Conservation (phyloP, 1,140 invertebrate genomes). For the Chironomus tepperi region DNA sequence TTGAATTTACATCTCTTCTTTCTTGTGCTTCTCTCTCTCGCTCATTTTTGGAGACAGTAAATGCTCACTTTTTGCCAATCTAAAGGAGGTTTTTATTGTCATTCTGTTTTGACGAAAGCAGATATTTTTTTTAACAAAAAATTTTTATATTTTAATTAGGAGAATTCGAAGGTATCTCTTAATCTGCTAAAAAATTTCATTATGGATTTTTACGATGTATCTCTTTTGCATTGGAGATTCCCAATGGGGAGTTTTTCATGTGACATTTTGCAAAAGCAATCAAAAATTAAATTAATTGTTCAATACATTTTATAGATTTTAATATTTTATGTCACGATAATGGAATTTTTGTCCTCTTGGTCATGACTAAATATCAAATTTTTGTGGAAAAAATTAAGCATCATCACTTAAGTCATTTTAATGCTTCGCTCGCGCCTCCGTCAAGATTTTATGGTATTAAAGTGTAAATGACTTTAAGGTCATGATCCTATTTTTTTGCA, state of each 20-base stretch:
- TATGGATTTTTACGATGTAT: no score
- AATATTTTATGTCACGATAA: background rate
- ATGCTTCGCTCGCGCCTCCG: background rate
- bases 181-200: background rate
- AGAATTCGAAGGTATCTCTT: background rate
- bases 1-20: no score
- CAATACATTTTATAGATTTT: background rate
- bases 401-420: background rate
- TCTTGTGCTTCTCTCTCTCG: background rate
- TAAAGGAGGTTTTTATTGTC: background rate
- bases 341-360: background rate
- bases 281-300: background rate
- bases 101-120: conserved; percentile 16
- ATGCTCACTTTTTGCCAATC: background rate
- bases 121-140: background rate
- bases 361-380: background rate
- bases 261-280: background rate
- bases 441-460: background rate
- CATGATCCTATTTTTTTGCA: conserved; percentile 18
- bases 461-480: conserved; percentile 23
- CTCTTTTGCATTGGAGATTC: no score
- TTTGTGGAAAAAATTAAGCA: background rate
- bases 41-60: background rate
- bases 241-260: no score
- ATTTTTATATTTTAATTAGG: conserved; percentile 21